Evolutionary conservation across 2,797 vertebrate species (phyloP).

Genomic region (Macropodus opercularis): DNA sequence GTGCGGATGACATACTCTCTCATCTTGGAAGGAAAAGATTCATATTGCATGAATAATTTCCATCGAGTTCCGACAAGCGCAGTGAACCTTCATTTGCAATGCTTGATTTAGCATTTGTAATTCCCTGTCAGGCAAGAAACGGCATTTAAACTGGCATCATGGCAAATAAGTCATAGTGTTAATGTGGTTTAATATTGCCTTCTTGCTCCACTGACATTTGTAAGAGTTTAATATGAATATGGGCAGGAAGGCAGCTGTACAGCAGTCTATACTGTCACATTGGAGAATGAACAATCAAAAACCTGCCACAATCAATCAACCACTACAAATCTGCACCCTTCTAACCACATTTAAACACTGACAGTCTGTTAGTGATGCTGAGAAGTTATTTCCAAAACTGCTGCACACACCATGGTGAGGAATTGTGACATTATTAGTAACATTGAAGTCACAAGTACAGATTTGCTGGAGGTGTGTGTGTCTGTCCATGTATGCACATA

Average conservation of each 20-base stretch:
- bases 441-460: no score
- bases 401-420: not conserved
- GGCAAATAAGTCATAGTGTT: slow-evolving; percentile 60
- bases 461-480: no score
- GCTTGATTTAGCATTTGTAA: slow-evolving; percentile 78
- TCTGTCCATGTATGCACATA: no score
- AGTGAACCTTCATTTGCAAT: slow-evolving; percentile 75
- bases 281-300: slow-evolving; percentile 21
- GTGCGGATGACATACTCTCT: slow-evolving; percentile 58
- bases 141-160: slow-evolving; percentile 66
- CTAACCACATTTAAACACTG: not conserved
- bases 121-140: slow-evolving; percentile 71
- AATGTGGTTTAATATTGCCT: slow-evolving; percentile 65
- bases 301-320: slow-evolving; percentile 23
- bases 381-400: slow-evolving; percentile 2
- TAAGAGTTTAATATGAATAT: slow-evolving; percentile 56
- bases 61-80: slow-evolving; percentile 69
- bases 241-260: slow-evolving; percentile 15
- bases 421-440: no score
- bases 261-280: slow-evolving; percentile 24
- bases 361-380: not conserved
- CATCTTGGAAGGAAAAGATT: slow-evolving; percentile 62
- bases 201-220: slow-evolving; percentile 58
- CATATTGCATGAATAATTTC: slow-evolving; percentile 75
- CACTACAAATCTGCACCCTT: slow-evolving; percentile 31